phyloP scores from a whole-genome alignment of 1,140 invertebrate genomes.

The Ostrea edulis region DNA sequence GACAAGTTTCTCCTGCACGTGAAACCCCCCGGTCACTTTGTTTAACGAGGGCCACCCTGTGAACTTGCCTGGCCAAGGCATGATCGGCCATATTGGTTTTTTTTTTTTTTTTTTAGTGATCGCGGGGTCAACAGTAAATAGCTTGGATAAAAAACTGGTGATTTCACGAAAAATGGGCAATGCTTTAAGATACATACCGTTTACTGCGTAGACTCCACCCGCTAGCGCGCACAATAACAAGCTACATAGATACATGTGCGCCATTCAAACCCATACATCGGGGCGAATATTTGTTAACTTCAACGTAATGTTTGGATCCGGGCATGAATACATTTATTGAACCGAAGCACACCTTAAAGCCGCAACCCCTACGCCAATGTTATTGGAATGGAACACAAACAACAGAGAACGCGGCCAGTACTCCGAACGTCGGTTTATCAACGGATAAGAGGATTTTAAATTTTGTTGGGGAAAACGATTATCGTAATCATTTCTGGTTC shows the following conservation, averaged over 20 bases:
- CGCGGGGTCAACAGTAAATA: constrained; percentile 21
- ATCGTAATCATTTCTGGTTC: neutral
- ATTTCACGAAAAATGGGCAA: neutral
- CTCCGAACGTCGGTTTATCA: neutral
- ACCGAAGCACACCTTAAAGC: constrained; percentile 33
- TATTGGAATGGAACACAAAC: constrained; percentile 28
- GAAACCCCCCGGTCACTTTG: neutral
- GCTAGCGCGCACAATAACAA: constrained; percentile 8
- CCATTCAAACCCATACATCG: constrained; percentile 13
- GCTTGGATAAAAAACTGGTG: constrained; percentile 30
- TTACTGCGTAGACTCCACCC: neutral
- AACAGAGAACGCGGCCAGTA: neutral
- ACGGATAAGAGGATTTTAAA: constrained; percentile 3
- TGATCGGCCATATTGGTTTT: constrained; percentile 34
- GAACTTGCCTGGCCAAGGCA: neutral
- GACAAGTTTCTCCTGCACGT: neutral
- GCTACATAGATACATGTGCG: constrained; percentile 23
- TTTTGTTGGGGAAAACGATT: neutral
- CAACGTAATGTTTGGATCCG: constrained; percentile 29
- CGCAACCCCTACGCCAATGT: constrained; percentile 37
- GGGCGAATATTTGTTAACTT: neutral
- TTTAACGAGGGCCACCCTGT: neutral
- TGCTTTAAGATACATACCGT: constrained; percentile 7
- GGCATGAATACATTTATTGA: constrained; percentile 39
- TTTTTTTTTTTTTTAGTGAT: neutral